These are phyloP conservation scores for Cryptophagus acutangulus DNA, from an alignment of 2,888 invertebrate genomes.

Conservation along the genomic window DNA sequence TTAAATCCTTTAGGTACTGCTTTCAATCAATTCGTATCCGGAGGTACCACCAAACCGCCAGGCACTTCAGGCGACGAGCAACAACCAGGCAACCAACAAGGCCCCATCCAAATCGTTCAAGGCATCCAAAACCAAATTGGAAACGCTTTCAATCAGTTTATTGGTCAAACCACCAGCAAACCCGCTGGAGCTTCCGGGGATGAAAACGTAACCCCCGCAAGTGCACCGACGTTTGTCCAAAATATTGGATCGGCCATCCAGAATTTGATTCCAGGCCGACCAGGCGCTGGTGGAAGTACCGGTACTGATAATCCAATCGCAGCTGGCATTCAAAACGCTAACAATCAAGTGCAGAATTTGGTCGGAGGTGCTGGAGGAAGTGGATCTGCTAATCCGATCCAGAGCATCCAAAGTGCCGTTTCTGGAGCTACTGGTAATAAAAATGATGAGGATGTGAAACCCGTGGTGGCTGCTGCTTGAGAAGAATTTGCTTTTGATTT, in stretches of 20 bases:
- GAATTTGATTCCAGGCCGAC: conserved; percentile 28
- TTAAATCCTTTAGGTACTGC: conserved; percentile 23
- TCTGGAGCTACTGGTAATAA: conserved; percentile 4
- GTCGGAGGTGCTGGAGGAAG: not conserved
- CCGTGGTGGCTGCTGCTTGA: no score
- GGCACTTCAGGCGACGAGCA: not conserved
- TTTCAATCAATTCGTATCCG: conserved; percentile 26
- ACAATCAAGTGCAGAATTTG: conserved; percentile 15
- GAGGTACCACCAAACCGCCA: conserved; percentile 11
- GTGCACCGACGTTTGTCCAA: conserved; percentile 21
- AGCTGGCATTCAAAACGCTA: conserved; percentile 14
- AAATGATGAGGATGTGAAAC: no score
- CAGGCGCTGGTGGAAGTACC: conserved; percentile 9
- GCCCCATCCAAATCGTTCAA: conserved; percentile 1
- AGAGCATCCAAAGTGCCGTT: conserved; percentile 8
- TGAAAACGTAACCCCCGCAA: conserved; percentile 15
- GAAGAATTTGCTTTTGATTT: no score
- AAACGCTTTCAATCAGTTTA: conserved; percentile 9
- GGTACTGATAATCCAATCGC: conserved; percentile 6
- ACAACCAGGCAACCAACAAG: not conserved
- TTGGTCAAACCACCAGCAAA: conserved; percentile 12
- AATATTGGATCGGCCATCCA: conserved; percentile 29
- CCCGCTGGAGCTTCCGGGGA: conserved; percentile 19
- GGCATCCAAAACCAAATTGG: not conserved
- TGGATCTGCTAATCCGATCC: conserved; percentile 2